Evolutionary conservation across 2,113 vertebrate species (phyloP).

Genomic region (Zosterops hypoxanthus): DNA sequence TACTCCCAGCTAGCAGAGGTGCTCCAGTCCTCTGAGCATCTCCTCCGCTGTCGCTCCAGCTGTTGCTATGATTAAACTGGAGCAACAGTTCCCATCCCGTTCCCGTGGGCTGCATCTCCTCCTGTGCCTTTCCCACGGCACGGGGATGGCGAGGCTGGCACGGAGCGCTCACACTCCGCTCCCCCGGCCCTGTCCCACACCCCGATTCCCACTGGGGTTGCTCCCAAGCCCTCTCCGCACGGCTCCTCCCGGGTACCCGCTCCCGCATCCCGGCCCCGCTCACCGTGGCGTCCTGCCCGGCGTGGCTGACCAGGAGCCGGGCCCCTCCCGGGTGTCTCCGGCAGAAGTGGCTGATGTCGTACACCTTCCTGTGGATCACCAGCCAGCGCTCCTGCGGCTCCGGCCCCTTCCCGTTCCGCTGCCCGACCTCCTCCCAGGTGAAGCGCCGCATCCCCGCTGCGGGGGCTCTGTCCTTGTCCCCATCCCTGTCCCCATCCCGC

Average conservation of each 20-base stretch:
- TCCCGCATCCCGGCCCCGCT: neutral
- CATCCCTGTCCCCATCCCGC: neutral
- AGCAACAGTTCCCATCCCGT: accelerated
- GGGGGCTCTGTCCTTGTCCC: accelerated
- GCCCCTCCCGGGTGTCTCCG: conserved; percentile 58
- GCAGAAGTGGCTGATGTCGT: conserved; percentile 63
- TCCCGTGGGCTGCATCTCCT: neutral
- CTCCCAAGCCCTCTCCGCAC: accelerated
- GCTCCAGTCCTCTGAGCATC: neutral
- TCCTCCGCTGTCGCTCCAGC: neutral
- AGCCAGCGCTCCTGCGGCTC: conserved; percentile 11
- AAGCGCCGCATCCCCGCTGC: neutral
- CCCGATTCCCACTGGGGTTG: accelerated
- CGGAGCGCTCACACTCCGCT: accelerated
- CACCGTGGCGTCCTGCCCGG: conserved; percentile 75
- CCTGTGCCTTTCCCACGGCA: accelerated
- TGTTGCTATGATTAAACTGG: neutral
- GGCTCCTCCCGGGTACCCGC: neutral
- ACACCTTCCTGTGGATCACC: conserved; percentile 70
- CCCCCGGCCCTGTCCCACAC: accelerated
- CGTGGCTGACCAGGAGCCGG: conserved; percentile 62
- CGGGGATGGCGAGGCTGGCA: accelerated
- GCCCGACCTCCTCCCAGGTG: conserved; percentile 16
- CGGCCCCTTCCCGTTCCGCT: neutral
- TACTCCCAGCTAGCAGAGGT: neutral